These are phyloP conservation scores for Paraescarpia echinospica DNA, from an alignment of 1,140 invertebrate species.

Conservation along the genomic window DNA sequence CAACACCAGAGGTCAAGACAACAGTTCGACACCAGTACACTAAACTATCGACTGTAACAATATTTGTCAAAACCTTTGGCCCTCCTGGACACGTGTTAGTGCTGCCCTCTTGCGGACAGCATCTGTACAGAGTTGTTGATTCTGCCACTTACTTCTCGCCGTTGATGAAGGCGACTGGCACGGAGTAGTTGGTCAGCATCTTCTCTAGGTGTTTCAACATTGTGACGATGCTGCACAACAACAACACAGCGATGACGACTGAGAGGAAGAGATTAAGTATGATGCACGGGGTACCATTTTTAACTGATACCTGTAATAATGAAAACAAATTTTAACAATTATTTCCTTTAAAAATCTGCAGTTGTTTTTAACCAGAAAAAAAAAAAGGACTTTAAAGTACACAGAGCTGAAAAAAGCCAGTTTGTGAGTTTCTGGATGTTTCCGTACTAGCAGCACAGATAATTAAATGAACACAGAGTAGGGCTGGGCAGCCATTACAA, in stretches of 20 bases:
- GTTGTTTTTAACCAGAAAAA: too few species aligned
- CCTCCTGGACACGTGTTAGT: background rate
- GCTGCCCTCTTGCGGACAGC: background rate
- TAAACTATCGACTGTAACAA: too few species aligned
- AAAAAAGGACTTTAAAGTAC: too few species aligned
- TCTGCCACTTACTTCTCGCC: constrained; percentile 49
- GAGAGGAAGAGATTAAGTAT: background rate
- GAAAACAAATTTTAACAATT: too few species aligned
- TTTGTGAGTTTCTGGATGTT: background rate
- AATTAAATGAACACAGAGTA: too few species aligned
- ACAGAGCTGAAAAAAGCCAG: too few species aligned
- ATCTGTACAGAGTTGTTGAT: background rate
- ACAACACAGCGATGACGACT: background rate
- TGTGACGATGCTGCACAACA: constrained; percentile 50
- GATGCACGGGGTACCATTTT: background rate
- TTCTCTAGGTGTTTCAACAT: constrained; percentile 50
- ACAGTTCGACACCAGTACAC: too few species aligned
- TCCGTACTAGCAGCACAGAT: background rate
- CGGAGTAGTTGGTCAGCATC: constrained; percentile 46
- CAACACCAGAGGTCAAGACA: too few species aligned
- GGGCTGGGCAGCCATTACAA: too few species aligned
- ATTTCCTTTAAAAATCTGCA: too few species aligned
- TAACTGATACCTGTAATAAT: too few species aligned
- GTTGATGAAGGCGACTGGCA: constrained; percentile 57
- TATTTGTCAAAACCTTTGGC: background rate